phyloP scores from a whole-genome alignment of 2,888 invertebrate genomes.

The Tridacna crocea region DNA sequence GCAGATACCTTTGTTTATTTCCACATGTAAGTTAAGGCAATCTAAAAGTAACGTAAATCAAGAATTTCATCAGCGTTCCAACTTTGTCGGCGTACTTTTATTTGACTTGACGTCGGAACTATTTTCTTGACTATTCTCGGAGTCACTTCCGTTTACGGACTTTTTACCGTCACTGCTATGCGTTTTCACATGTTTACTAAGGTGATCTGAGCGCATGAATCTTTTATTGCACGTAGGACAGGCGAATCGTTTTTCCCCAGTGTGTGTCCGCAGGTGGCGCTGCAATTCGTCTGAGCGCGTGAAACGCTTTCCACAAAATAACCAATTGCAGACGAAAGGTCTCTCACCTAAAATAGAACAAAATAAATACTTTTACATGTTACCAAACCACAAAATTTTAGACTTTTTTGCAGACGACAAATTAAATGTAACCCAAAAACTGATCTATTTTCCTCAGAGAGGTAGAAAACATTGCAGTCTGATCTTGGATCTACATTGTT shows the following conservation, averaged over 20 bases:
- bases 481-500: too few species aligned
- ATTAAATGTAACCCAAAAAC: too few species aligned
- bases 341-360: constrained; percentile 90
- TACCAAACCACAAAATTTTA: not conserved
- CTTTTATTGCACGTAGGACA: constrained; percentile 95
- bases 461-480: too few species aligned
- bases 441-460: too few species aligned
- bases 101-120: constrained; percentile 39
- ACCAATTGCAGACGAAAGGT: constrained; percentile 98
- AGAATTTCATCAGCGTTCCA: too few species aligned
- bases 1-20: too few species aligned
- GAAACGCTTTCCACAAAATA: constrained; percentile 98
- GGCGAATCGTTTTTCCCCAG: constrained; percentile 94
- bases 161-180: constrained; percentile 86
- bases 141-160: constrained; percentile 73
- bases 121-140: constrained; percentile 65
- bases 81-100: constrained; percentile 39
- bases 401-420: too few species aligned
- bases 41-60: too few species aligned
- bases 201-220: constrained; percentile 96
- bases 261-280: constrained; percentile 97
- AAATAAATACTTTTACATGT: constrained; percentile 3
- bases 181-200: constrained; percentile 96
- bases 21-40: too few species aligned
- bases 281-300: constrained; percentile 98